These are phyloP conservation scores for Upupa epops DNA, from an alignment of 2,113 vertebrate species.

Conservation along the genomic window DNA sequence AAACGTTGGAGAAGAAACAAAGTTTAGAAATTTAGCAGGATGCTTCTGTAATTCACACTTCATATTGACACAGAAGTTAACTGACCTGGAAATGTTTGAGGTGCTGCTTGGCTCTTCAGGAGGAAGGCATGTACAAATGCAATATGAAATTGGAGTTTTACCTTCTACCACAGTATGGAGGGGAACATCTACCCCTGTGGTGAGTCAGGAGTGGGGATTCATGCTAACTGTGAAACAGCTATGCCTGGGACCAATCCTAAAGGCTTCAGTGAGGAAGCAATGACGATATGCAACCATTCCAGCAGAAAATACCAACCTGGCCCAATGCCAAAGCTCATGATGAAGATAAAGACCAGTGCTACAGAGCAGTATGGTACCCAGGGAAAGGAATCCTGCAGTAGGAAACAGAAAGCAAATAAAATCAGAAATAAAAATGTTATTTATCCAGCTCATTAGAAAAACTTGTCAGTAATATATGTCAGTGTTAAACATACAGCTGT, in stretches of 20 bases:
- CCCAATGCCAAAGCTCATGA: slow-evolving; percentile 77
- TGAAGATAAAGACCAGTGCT: slow-evolving; percentile 78
- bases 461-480: background rate
- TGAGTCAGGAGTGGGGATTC: background rate
- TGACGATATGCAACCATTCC: background rate
- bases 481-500: background rate
- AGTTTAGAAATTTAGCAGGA: background rate
- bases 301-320: slow-evolving; percentile 72
- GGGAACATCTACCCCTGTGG: background rate
- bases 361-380: slow-evolving; percentile 85
- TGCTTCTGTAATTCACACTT: background rate
- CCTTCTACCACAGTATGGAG: background rate
- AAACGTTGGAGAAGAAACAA: background rate
- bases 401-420: background rate
- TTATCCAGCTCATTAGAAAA: background rate
- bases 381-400: slow-evolving; percentile 56
- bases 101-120: background rate
- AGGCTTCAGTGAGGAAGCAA: background rate
- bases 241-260: background rate
- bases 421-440: background rate
- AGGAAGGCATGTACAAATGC: background rate
- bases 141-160: background rate
- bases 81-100: background rate
- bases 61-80: background rate
- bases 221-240: background rate